phyloP scores from a whole-genome alignment of 2,113 vertebrate species.

The Bufo bufo region DNA sequence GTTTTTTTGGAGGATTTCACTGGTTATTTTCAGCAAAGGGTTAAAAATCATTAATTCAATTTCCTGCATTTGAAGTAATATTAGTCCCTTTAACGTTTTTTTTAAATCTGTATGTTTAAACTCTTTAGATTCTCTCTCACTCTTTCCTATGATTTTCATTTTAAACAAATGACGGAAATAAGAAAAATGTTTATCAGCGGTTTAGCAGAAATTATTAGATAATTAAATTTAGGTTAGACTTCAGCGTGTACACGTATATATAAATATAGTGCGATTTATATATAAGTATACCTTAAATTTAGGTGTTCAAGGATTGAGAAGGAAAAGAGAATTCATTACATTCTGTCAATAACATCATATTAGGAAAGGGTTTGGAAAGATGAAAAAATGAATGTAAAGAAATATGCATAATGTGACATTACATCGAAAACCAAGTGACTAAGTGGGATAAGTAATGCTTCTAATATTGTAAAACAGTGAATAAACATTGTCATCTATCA shows the following conservation, averaged over 20 bases:
- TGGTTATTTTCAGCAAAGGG: slow-evolving; percentile 49
- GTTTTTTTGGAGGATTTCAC: slow-evolving; percentile 17
- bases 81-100: slow-evolving; percentile 57
- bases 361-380: not conserved
- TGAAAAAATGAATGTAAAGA: not conserved
- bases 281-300: slow-evolving; percentile 32
- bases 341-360: not conserved
- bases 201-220: slow-evolving; percentile 51
- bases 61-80: not conserved
- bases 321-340: slow-evolving; percentile 52
- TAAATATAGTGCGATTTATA: slow-evolving; percentile 16
- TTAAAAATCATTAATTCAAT: slow-evolving; percentile 49
- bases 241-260: slow-evolving; percentile 19
- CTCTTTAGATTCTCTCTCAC: slow-evolving; percentile 41
- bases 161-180: slow-evolving; percentile 26
- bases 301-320: slow-evolving; percentile 46
- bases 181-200: slow-evolving; percentile 44
- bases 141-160: slow-evolving; percentile 42
- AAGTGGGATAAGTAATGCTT: not conserved
- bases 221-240: slow-evolving; percentile 49
- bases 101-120: slow-evolving; percentile 27
- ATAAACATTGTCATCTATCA: not conserved
- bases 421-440: not conserved
- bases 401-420: not conserved
- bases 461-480: not conserved